phyloP scores from a whole-genome alignment of 2,113 vertebrate genomes.

The Diadophis punctatus region DNA sequence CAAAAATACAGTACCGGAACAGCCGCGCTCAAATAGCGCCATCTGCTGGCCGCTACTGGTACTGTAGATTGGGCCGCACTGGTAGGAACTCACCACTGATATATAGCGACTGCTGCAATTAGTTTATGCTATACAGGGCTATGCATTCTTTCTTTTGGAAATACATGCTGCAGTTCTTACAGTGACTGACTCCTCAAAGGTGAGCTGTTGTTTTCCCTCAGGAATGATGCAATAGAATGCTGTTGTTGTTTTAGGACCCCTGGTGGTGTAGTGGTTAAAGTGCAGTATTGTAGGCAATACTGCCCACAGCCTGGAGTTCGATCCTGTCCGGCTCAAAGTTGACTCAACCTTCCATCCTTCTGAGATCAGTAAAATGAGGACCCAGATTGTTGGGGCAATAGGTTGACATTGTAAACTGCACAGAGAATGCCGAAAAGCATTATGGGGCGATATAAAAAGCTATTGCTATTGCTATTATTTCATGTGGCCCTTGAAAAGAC shows the following conservation, averaged over 20 bases:
- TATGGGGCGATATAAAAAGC: neutral
- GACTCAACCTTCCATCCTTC: neutral
- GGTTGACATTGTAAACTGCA: neutral
- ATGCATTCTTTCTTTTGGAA: neutral
- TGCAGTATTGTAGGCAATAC: neutral
- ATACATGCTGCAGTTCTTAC: neutral
- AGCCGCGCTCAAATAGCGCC: too few relatives aligned
- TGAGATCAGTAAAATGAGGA: neutral
- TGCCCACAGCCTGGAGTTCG: neutral
- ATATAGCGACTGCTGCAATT: fast-evolving
- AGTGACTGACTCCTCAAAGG: neutral
- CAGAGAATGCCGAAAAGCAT: neutral
- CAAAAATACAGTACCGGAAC: too few relatives aligned
- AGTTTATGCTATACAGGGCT: neutral
- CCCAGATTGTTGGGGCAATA: neutral
- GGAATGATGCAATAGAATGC: neutral
- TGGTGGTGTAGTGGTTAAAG: neutral
- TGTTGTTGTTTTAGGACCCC: neutral
- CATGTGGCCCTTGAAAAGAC: neutral
- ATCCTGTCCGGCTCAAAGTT: neutral
- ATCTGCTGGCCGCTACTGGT: too few relatives aligned
- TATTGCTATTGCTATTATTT: neutral
- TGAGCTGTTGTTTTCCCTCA: neutral
- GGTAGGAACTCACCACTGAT: too few relatives aligned
- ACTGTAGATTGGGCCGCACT: too few relatives aligned